These are phyloP conservation scores for Aphis gossypii DNA, from an alignment of 1,140 invertebrate genomes.

Conservation along the genomic window DNA sequence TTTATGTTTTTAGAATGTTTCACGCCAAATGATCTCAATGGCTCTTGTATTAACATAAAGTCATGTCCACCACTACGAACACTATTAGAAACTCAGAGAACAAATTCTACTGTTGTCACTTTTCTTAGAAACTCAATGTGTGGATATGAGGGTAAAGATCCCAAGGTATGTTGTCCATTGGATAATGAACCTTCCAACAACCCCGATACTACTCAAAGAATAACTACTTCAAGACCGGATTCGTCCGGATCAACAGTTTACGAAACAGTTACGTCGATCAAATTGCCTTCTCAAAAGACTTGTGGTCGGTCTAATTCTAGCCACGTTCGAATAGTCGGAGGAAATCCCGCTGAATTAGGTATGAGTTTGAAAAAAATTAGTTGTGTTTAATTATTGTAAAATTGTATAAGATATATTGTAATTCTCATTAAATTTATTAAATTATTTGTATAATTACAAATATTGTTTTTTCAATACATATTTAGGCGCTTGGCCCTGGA, in stretches of 20 bases:
- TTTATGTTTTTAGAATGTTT: conserved; percentile 60
- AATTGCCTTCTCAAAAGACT: background rate
- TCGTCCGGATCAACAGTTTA: background rate
- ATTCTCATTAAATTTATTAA: background rate
- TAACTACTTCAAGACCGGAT: background rate
- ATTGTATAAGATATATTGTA: background rate
- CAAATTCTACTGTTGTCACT: conserved; percentile 60
- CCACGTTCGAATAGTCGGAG: conserved; percentile 58
- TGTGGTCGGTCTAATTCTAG: background rate
- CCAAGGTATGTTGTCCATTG: conserved; percentile 68
- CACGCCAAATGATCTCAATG: conserved; percentile 63
- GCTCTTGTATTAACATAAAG: conserved; percentile 64
- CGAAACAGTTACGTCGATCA: background rate
- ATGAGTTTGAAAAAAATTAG: background rate
- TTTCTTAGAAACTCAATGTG: conserved; percentile 66
- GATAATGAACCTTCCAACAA: background rate
- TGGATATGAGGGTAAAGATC: conserved; percentile 66
- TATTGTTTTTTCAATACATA: background rate
- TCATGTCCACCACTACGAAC: conserved; percentile 63
- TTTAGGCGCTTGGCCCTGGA: conserved; percentile 62
- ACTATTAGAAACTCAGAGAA: conserved; percentile 59
- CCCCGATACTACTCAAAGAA: background rate
- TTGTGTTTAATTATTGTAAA: no score
- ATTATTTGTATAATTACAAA: background rate
- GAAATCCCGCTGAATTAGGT: conserved; percentile 59